Percentiles rank a stretch among this genome's conserved stretches.
These are phyloP conservation scores for Penaeus monodon DNA, from an alignment of 2,888 invertebrate species.

Conservation along the genomic window DNA sequence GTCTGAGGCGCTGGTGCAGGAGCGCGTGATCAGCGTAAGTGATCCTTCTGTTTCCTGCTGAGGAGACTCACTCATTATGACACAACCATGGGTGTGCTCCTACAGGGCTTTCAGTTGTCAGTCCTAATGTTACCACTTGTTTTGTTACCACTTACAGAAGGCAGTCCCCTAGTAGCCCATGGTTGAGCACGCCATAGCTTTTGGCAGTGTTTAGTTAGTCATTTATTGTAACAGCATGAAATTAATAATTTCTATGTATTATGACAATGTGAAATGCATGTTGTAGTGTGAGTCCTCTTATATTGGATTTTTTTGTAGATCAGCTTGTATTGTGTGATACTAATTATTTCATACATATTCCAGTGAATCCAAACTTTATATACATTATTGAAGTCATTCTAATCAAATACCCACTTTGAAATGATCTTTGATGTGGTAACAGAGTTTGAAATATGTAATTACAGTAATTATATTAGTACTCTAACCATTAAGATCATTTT, in stretches of 20 bases:
- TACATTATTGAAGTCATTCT: too few species aligned
- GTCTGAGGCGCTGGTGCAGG: constrained; percentile 75
- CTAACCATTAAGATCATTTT: too few species aligned
- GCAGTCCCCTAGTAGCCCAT: constrained; percentile 31
- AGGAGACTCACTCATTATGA: constrained; percentile 49
- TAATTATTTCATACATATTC: too few species aligned
- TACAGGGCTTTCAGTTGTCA: constrained; percentile 25
- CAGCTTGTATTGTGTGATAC: too few species aligned
- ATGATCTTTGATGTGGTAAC: too few species aligned
- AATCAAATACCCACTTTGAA: too few species aligned
- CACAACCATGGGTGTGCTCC: constrained; percentile 42
- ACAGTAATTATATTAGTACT: too few species aligned
- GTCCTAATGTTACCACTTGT: background rate
- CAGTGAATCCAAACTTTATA: too few species aligned
- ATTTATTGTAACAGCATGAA: background rate
- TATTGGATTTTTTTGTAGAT: too few species aligned
- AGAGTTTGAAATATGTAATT: too few species aligned
- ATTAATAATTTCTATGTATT: background rate
- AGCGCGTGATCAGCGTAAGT: constrained; percentile 78
- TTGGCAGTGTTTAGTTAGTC: constrained; percentile 8
- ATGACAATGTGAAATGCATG: background rate
- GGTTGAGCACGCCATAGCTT: constrained; percentile 34
- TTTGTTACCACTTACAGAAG: background rate
- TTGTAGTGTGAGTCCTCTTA: too few species aligned
- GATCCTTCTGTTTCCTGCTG: constrained; percentile 24